Conservation (phyloP, 2,113 vertebrate genomes). For the Puntigrus tetrazona region DNA sequence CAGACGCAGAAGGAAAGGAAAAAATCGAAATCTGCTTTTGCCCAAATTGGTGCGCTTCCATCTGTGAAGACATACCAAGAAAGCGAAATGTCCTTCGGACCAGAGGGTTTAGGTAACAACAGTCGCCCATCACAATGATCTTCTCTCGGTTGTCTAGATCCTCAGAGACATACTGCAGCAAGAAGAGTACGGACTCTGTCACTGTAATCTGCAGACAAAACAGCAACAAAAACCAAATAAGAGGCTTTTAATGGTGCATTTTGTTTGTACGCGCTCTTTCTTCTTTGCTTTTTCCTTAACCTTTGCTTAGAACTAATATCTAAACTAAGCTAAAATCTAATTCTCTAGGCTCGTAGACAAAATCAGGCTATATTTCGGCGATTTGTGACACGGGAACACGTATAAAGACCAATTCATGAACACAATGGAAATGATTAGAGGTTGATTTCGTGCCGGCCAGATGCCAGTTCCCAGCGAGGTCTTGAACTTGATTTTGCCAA, state of each 20-base stretch:
- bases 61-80: slow-evolving; percentile 73
- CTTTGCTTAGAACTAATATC: slow-evolving; percentile 3
- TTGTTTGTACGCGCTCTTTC: background rate
- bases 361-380: background rate
- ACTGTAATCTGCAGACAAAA: slow-evolving; percentile 48
- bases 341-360: background rate
- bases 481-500: slow-evolving; percentile 34
- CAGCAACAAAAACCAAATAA: slow-evolving; percentile 14
- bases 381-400: slow-evolving; percentile 1
- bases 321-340: background rate
- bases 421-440: slow-evolving; percentile 53
- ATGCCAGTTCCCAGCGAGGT: slow-evolving; percentile 18
- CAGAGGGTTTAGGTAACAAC: slow-evolving; percentile 89
- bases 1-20: background rate
- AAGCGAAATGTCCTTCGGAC: slow-evolving; percentile 87
- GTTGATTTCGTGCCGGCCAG: slow-evolving; percentile 37
- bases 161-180: slow-evolving; percentile 58
- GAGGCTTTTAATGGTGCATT: background rate
- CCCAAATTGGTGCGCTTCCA: background rate
- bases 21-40: background rate
- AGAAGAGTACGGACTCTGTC: slow-evolving; percentile 53
- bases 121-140: slow-evolving; percentile 87
- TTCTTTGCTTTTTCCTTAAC: background rate
- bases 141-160: slow-evolving; percentile 76
- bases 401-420: slow-evolving; percentile 30